Evolutionary conservation across 2,888 invertebrate species (phyloP).

Genomic region (Hydropsyche betteni): DNA sequence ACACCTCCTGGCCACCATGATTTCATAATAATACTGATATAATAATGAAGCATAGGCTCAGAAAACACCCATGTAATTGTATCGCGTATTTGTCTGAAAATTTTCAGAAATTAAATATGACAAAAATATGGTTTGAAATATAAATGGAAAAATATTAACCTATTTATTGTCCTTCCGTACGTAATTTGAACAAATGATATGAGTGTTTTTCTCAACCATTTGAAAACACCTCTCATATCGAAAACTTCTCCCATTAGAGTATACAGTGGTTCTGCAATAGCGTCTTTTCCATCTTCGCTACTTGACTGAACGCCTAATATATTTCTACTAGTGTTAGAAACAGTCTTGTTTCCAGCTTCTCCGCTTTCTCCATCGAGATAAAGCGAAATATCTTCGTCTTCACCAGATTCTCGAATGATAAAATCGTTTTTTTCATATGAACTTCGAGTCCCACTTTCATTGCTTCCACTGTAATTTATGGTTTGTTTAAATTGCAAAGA

Average conservation of each 20-base stretch:
- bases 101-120: slow-evolving; percentile 3
- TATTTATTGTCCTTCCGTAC: slow-evolving; percentile 91
- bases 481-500: slow-evolving; percentile 24
- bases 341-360: slow-evolving; percentile 57
- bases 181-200: slow-evolving; percentile 92
- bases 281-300: slow-evolving; percentile 76
- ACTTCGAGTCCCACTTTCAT: slow-evolving; percentile 61
- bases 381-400: slow-evolving; percentile 83
- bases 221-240: slow-evolving; percentile 88
- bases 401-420: slow-evolving; percentile 74
- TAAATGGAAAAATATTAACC: slow-evolving; percentile 56
- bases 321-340: slow-evolving; percentile 60
- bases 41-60: slow-evolving; percentile 90
- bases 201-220: slow-evolving; percentile 85
- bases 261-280: slow-evolving; percentile 91
- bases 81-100: slow-evolving; percentile 82
- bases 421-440: slow-evolving; percentile 65
- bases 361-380: slow-evolving; percentile 75
- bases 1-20: slow-evolving; percentile 91
- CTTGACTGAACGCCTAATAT: slow-evolving; percentile 58
- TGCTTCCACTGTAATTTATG: slow-evolving; percentile 63
- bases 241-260: slow-evolving; percentile 87
- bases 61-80: slow-evolving; percentile 88
- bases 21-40: slow-evolving; percentile 82
- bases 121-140: not conserved